Conservation (phyloP, 2,113 vertebrate species). For the Vulpes lagopus region DNA sequence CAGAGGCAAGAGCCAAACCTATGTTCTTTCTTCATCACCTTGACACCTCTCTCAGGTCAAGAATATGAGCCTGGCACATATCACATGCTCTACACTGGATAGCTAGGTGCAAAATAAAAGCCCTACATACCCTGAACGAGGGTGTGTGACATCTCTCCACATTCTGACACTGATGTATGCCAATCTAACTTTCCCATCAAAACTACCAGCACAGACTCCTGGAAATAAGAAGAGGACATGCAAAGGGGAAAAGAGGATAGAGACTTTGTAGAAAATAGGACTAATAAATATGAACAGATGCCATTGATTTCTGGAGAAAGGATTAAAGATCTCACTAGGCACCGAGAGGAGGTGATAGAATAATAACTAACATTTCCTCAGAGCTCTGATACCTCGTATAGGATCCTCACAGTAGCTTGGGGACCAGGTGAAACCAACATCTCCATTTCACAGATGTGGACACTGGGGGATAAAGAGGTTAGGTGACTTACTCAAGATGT, state of each 20-base stretch:
- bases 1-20: not conserved
- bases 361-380: not conserved
- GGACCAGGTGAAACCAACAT: not conserved
- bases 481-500: not conserved
- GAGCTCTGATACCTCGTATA: not conserved
- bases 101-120: not conserved
- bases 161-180: not conserved
- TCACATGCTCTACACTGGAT: not conserved
- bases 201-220: not conserved
- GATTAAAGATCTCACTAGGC: not conserved
- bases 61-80: not conserved
- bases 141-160: not conserved
- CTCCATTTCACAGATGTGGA: not conserved
- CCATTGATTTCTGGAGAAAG: not conserved
- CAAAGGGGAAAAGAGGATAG: not conserved
- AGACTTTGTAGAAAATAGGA: not conserved
- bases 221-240: not conserved
- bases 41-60: not conserved
- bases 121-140: not conserved
- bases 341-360: not conserved
- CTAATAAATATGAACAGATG: not conserved
- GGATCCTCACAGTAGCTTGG: not conserved
- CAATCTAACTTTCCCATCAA: not conserved
- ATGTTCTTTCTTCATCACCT: not conserved
- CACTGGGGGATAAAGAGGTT: not conserved